phyloP scores from a whole-genome alignment of 2,113 vertebrate genomes.

The Tachysurus fulvidraco region DNA sequence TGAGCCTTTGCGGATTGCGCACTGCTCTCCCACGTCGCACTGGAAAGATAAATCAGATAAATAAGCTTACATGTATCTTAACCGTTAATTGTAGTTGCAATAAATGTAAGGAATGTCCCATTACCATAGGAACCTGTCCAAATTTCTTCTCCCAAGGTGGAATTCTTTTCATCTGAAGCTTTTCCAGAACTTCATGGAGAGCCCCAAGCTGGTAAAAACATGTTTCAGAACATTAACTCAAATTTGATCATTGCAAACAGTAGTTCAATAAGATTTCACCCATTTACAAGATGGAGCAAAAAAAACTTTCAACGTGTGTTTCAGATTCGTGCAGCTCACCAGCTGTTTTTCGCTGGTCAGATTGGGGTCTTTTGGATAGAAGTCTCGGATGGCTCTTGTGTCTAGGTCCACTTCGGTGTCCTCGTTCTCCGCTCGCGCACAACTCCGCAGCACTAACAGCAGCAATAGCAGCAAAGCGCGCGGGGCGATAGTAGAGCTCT shows the following conservation, averaged over 20 bases:
- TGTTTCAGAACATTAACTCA: not conserved
- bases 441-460: constrained; percentile 57
- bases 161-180: constrained; percentile 65
- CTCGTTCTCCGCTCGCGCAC: constrained; percentile 52
- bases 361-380: constrained; percentile 68
- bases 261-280: not conserved
- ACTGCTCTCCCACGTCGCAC: constrained; percentile 62
- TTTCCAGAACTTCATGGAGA: constrained; percentile 66
- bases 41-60: constrained; percentile 32
- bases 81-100: not conserved
- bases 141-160: constrained; percentile 66
- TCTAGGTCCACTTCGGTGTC: constrained; percentile 68
- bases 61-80: not conserved
- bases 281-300: not conserved
- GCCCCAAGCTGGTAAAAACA: constrained; percentile 59
- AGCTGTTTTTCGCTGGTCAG: constrained; percentile 72
- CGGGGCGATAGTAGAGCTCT: constrained; percentile 63
- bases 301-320: not conserved
- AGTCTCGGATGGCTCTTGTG: constrained; percentile 68
- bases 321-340: constrained; percentile 55
- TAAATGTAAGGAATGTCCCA: not conserved
- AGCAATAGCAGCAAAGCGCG: constrained; percentile 68
- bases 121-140: constrained; percentile 70
- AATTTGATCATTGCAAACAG: not conserved
- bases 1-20: constrained; percentile 64